phyloP scores from a whole-genome alignment of 2,797 vertebrate species.

The Pristis pectinata region DNA sequence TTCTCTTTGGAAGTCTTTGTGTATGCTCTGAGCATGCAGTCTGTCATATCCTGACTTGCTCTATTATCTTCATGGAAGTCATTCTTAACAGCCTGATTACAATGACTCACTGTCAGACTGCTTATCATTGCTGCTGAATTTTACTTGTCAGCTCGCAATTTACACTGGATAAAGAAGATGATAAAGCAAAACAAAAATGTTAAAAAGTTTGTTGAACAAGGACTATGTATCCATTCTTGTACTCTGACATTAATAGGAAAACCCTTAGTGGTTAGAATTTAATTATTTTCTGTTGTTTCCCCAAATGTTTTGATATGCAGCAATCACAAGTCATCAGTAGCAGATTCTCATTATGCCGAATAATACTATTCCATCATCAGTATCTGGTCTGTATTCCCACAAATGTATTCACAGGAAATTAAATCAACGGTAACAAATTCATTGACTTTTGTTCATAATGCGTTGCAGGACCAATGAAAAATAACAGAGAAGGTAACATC shows the following conservation, averaged over 20 bases:
- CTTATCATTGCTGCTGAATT: not conserved
- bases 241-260: not conserved
- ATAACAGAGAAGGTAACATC: not conserved
- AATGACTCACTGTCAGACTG: constrained; percentile 17
- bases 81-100: constrained; percentile 8
- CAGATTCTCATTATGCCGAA: not conserved
- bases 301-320: not conserved
- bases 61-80: not conserved
- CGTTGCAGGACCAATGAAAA: not conserved
- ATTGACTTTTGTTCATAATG: constrained; percentile 2
- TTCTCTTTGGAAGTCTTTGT: constrained; percentile 16
- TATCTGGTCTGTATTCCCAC: not conserved
- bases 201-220: not conserved
- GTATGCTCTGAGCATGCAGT: not conserved
- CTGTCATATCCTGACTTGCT: constrained; percentile 11
- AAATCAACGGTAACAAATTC: constrained; percentile 29
- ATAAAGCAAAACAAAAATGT: not conserved
- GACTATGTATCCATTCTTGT: not conserved
- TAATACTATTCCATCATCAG: constrained; percentile 4
- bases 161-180: not conserved
- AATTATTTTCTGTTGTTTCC: constrained; percentile 20
- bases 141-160: not conserved
- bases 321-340: not conserved
- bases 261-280: not conserved
- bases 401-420: constrained; percentile 30